Evolutionary conservation across 2,113 vertebrate species (phyloP), one percentile per base, ranked within the genome.

Genomic region (Electrona antarctica): DNA sequence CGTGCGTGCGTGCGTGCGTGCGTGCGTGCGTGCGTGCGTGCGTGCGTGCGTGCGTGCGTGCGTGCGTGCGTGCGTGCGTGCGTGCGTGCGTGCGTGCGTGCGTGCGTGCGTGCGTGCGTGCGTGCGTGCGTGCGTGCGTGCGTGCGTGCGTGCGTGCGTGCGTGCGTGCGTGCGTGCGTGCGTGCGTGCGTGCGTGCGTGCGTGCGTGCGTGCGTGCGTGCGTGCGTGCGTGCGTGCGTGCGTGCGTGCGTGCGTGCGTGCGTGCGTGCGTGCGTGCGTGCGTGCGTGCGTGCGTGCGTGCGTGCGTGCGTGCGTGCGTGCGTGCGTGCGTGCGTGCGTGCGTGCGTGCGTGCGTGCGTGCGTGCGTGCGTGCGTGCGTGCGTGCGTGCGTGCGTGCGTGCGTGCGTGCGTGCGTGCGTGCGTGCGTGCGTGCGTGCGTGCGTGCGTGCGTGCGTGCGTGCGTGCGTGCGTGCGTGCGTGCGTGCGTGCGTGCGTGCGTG

Each of bases 51-150:
- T 41, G 33, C 2, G 33, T 41, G 33, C 2, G 33, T 15, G 50
- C 55, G 69, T 13, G 28, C 74, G 87, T 92, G n/a, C n/a, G n/a
- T 41, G 63, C 14, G 64, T 67, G 52, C 14, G 64, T 60, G 15
- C 29, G 8, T 54, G 0, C 6, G 33, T 41, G 33, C 2, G 33
- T 41, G 33, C 2, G 33, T 15, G 50, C 55, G 69, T 13, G 28
- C 74, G 87, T 92, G n/a, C n/a, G n/a, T 41, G 63, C 14, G 64
- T 67, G 52, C 14, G 64, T 60, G 15, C 29, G 8, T 54, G 0
- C 6, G 33, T 41, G 33, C 2, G 33, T 41, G 33, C 2, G 33
- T 15, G 50, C 55, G 69, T 13, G 28, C 74, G 87, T 92, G n/a
- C n/a, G n/a, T 41, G 63, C 14, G 64, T 67, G 52, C 14, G 64